Percentiles rank a stretch among this genome's conserved stretches.
Conservation (phyloP, 2,888 invertebrate genomes). For the Fragum fragum region DNA sequence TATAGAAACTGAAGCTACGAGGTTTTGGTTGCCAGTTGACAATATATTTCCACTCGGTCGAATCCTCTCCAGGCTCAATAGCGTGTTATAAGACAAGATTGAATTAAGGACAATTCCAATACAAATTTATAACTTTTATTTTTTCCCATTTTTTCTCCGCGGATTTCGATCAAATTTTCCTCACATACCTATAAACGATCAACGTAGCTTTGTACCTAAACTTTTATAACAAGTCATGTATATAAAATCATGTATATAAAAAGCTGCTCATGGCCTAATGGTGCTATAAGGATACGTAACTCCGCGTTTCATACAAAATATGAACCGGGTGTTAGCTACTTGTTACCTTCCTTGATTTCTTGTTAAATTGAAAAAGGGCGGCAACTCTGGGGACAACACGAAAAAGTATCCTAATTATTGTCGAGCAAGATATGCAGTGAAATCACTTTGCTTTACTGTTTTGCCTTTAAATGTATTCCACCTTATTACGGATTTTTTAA, state of each 20-base stretch:
- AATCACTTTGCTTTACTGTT: constrained; percentile 22
- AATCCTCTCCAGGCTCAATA: neutral
- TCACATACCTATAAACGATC: constrained; percentile 50
- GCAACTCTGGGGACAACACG: constrained; percentile 5
- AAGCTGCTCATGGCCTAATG: constrained; percentile 17
- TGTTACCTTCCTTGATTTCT: neutral
- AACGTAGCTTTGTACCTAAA: constrained; percentile 42
- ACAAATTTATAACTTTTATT: constrained; percentile 61
- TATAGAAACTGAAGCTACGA: too few relatives aligned
- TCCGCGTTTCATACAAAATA: constrained; percentile 5
- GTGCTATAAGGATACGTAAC: constrained; percentile 22
- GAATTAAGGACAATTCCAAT: constrained; percentile 32
- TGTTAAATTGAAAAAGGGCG: constrained; percentile 4
- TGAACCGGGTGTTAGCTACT: constrained; percentile 7
- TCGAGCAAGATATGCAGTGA: constrained; percentile 19
- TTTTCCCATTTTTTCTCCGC: constrained; percentile 36
- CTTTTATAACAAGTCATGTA: constrained; percentile 24
- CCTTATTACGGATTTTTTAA: neutral
- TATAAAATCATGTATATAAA: constrained; percentile 10
- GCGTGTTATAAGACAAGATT: neutral
- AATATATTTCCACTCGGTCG: too few relatives aligned
- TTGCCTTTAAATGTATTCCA: constrained; percentile 12
- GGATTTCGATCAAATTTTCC: constrained; percentile 54
- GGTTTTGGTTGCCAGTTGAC: too few relatives aligned
- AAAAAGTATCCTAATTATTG: constrained; percentile 24